phyloP scores from a whole-genome alignment of 2,888 invertebrate genomes.

The Pimpla rufipes region DNA sequence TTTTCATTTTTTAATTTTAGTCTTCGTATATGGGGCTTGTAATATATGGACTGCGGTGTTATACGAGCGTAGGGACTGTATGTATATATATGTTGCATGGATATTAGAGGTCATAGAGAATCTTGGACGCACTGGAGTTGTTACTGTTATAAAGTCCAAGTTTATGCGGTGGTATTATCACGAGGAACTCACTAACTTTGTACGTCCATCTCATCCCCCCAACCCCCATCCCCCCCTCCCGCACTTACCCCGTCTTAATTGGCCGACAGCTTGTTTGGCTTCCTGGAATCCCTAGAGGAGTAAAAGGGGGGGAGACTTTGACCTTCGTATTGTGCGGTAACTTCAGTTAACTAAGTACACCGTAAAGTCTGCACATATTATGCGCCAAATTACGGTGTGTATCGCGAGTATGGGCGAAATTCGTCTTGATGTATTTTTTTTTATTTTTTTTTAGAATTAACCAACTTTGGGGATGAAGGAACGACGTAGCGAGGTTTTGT shows the following conservation, averaged over 20 bases:
- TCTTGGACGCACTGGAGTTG: background rate
- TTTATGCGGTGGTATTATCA: slow-evolving; percentile 42
- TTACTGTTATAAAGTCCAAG: slow-evolving; percentile 26
- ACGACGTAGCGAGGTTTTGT: too few species aligned
- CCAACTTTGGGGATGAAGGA: too few species aligned
- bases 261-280: slow-evolving; percentile 39
- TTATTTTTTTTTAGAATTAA: background rate
- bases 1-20: too few species aligned
- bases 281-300: slow-evolving; percentile 50
- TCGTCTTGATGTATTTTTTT: background rate
- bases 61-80: background rate
- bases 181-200: slow-evolving; percentile 35
- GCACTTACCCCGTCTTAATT: slow-evolving; percentile 29
- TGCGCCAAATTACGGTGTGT: background rate
- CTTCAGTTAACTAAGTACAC: slow-evolving; percentile 15
- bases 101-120: slow-evolving; percentile 12
- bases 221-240: background rate
- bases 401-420: background rate
- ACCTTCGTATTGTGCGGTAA: slow-evolving; percentile 42
- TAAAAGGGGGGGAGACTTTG: slow-evolving; percentile 50
- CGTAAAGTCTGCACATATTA: slow-evolving; percentile 3
- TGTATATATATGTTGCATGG: too few species aligned
- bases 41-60: too few species aligned
- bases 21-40: too few species aligned
- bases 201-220: too few species aligned